Evolutionary conservation across 2,888 invertebrate species (phyloP), one percentile per base, ranked within the genome.

Genomic region (Drosophila lutescens): DNA sequence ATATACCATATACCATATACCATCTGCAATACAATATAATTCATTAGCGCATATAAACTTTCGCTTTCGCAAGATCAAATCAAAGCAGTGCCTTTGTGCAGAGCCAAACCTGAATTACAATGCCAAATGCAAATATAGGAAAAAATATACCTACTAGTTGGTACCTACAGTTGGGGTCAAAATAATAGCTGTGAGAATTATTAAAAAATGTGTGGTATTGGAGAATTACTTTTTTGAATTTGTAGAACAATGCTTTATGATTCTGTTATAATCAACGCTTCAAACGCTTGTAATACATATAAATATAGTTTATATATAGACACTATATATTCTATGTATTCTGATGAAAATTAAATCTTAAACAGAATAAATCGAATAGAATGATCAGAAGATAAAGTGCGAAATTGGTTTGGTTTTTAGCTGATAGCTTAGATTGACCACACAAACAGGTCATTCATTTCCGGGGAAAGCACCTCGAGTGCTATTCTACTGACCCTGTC

Each of bases 21-120:
- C 60, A 57, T 60, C 60, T 55, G 57, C 57, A 59, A 59, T 62
- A 55, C 84, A 83, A 86, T 78, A 86, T 81, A 86, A 84, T 86
- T 86, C 81, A 83, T 86, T 83, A 86, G 84, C 86, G 84, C 72
- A 73, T 73, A 84, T 73, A 81, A 84, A 84, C 83, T 84, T 84
- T 86, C 83, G 83, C 83, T 84, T 84, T 84, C 78, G 86, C 81
- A 84, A 86, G 83, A 86, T 86, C 86, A 81, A 84, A 86, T 86
- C 75, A 81, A 81, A 67, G 79, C 70, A 79, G 70, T 70, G 81
- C 77, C 43, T 61, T 61, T 72, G 77, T 75, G 72, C 76, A 62
- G 60, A 65, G 26, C 17, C 50, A 65, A 55, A 65, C 79, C 62
- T 61, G 73, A 49, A 65, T 79, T 78, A 79, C 83, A 84, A 84